A percentile compares a stretch with the other conserved stretches of the same genome.
These are phyloP conservation scores for Manduca sexta DNA, from an alignment of 1,140 invertebrate species.

Conservation along the genomic window DNA sequence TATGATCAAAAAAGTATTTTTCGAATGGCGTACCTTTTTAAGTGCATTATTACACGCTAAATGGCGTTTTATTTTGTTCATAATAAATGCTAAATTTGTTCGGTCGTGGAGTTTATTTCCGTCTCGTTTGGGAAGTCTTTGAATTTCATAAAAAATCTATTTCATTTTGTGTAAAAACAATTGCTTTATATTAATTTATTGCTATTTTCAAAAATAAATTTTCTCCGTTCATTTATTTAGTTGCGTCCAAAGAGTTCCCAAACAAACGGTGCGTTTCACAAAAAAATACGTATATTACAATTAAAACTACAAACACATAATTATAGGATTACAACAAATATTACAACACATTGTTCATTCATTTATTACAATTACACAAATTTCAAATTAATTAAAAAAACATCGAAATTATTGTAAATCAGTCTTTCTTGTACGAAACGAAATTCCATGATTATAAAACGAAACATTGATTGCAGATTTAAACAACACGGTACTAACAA, in stretches of 20 bases:
- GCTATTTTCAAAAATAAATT: no score
- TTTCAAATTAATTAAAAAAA: background rate
- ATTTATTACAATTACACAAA: constrained; percentile 1
- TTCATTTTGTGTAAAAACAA: no score
- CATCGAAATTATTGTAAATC: constrained; percentile 2
- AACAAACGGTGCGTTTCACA: background rate
- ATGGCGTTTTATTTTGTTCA: constrained; percentile 12
- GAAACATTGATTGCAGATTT: background rate
- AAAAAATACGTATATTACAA: background rate
- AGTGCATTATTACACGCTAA: constrained; percentile 19
- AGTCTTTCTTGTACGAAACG: background rate
- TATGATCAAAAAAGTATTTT: background rate
- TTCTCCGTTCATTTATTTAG: no score
- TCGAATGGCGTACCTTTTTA: no score
- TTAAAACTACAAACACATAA: background rate
- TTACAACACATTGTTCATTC: constrained; percentile 1
- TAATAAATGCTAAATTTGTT: no score
- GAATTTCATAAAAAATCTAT: no score
- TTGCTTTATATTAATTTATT: no score
- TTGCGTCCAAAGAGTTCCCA: background rate
- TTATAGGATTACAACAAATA: constrained; percentile 3
- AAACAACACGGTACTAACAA: constrained; percentile 21
- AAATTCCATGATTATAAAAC: constrained; percentile 1
- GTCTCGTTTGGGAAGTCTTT: no score
- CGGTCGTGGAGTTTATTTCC: no score